Evolutionary conservation across 2,797 vertebrate species (phyloP).

Genomic region (Hoplostethus mediterraneus): DNA sequence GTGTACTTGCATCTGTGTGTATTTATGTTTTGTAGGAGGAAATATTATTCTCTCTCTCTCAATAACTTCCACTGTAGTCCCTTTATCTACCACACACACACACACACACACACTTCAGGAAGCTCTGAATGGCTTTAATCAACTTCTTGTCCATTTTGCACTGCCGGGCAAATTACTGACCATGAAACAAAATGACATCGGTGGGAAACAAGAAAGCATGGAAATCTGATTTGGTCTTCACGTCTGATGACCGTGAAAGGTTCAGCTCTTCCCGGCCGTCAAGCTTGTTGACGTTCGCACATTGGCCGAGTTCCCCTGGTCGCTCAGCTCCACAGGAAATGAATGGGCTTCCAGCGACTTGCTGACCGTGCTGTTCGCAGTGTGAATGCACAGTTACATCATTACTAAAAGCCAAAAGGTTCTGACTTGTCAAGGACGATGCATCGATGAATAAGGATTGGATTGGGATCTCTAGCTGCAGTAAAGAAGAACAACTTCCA

Average conservation of each 20-base stretch:
- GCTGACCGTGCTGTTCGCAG: too few species aligned
- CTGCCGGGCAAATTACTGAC: too few species aligned
- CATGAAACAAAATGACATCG: constrained; percentile 40
- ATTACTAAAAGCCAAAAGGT: constrained; percentile 24
- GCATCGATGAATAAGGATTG: neutral
- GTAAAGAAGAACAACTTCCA: neutral
- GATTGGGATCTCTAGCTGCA: constrained; percentile 9
- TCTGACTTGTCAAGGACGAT: neutral
- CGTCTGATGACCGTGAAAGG: constrained; percentile 47
- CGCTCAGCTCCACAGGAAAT: constrained; percentile 24
- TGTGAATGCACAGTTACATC: too few species aligned
- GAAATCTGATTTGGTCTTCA: constrained; percentile 51
- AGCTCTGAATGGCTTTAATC: too few species aligned
- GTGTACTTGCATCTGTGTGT: too few species aligned
- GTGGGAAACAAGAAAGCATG: constrained; percentile 48
- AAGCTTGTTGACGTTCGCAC: constrained; percentile 35
- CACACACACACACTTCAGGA: too few species aligned
- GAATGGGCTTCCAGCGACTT: constrained; percentile 19
- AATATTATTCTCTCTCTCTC: too few species aligned
- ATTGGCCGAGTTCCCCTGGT: constrained; percentile 4
- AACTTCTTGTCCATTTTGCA: too few species aligned
- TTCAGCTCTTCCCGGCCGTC: constrained; percentile 35
- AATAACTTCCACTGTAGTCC: too few species aligned
- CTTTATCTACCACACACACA: too few species aligned
- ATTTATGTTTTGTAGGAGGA: too few species aligned